These are phyloP conservation scores for Frieseomelitta varia DNA, from an alignment of 1,140 invertebrate species.

Conservation along the genomic window DNA sequence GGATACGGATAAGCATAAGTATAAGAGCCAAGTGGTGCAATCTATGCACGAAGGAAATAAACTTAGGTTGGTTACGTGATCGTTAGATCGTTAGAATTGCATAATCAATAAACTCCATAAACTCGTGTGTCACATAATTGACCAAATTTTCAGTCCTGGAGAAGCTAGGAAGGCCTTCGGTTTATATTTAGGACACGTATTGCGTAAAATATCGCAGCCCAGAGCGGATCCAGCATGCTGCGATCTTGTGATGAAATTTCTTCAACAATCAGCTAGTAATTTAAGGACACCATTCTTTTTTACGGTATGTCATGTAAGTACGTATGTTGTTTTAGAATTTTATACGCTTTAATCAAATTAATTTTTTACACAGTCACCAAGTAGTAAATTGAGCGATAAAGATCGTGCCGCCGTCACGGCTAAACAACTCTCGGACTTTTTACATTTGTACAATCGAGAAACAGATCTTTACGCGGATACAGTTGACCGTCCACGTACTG, in stretches of 20 bases:
- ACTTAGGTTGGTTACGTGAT: constrained; percentile 80
- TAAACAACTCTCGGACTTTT: constrained; percentile 95
- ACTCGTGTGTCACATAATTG: neutral
- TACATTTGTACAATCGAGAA: constrained; percentile 94
- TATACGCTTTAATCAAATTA: neutral
- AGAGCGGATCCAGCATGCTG: constrained; percentile 82
- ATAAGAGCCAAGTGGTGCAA: constrained; percentile 79
- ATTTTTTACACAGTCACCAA: constrained; percentile 84
- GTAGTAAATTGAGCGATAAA: constrained; percentile 90
- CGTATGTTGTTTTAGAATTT: neutral
- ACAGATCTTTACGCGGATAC: constrained; percentile 89
- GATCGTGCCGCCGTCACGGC: constrained; percentile 93
- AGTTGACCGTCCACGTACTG: constrained; percentile 84
- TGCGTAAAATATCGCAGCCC: constrained; percentile 86
- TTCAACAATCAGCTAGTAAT: constrained; percentile 90
- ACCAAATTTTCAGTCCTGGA: constrained; percentile 77
- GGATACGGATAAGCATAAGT: constrained; percentile 77
- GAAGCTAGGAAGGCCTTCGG: constrained; percentile 92
- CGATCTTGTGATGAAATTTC: constrained; percentile 91
- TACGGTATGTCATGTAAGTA: constrained; percentile 79
- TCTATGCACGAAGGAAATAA: constrained; percentile 82
- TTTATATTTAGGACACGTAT: constrained; percentile 90
- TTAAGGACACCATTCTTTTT: constrained; percentile 90
- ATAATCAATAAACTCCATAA: neutral
- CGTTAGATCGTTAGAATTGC: neutral